Evolutionary conservation across 2,888 invertebrate species (phyloP).

Genomic region (Rhamnusium bicolor): DNA sequence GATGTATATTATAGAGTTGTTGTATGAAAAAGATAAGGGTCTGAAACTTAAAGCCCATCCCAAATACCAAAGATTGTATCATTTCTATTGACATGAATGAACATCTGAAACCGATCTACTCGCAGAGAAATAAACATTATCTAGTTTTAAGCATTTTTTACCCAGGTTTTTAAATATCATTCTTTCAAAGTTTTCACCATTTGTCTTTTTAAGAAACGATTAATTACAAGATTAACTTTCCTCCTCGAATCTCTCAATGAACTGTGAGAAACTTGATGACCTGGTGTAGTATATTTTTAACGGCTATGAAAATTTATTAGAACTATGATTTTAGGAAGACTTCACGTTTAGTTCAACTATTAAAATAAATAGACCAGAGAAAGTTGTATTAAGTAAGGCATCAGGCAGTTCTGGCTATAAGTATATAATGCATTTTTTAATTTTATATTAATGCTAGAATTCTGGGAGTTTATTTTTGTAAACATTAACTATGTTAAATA

Average conservation of each 20-base stretch:
- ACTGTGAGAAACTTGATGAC: constrained; percentile 38
- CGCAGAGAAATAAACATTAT: constrained; percentile 51
- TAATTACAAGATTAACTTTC: constrained; percentile 39
- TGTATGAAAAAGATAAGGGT: constrained; percentile 23
- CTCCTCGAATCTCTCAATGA: constrained; percentile 37
- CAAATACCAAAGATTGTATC: constrained; percentile 60
- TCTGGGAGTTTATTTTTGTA: no score
- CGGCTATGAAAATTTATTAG: constrained; percentile 14
- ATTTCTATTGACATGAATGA: constrained; percentile 58
- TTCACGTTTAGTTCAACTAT: not conserved
- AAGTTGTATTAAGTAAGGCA: not conserved
- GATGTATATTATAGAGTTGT: not conserved
- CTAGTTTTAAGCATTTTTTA: constrained; percentile 48
- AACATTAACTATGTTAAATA: no score
- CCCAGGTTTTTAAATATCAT: constrained; percentile 30
- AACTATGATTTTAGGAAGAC: not conserved
- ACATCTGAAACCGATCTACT: constrained; percentile 58
- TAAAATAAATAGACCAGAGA: not conserved
- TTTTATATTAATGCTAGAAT: no score
- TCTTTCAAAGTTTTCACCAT: constrained; percentile 34
- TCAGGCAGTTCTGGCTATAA: no score
- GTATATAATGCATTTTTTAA: no score
- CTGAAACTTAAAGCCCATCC: constrained; percentile 51
- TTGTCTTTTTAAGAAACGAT: constrained; percentile 41
- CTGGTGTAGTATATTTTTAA: constrained; percentile 21